Percentiles rank a stretch among this genome's conserved stretches.
phyloP scores from a whole-genome alignment of 2,888 invertebrate genomes.

The Leptinotarsa peninsularis region DNA sequence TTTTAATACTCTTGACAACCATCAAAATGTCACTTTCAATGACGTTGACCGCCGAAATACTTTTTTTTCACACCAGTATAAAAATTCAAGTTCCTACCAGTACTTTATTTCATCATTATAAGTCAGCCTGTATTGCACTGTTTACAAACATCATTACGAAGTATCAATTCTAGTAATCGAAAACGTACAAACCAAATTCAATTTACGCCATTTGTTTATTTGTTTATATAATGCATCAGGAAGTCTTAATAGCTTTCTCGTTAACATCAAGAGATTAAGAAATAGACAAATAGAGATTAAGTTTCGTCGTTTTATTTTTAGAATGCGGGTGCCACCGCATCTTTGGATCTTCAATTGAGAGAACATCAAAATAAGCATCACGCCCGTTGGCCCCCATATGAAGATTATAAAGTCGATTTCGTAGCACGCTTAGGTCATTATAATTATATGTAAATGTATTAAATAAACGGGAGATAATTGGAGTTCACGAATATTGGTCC shows the following conservation, averaged over 20 bases:
- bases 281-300: constrained; percentile 6
- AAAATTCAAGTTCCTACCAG: too few species aligned
- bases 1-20: too few species aligned
- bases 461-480: not conserved
- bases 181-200: too few species aligned
- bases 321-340: constrained; percentile 17
- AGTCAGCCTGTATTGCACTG: too few species aligned
- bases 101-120: too few species aligned
- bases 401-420: constrained; percentile 19
- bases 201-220: not conserved
- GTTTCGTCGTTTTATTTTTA: constrained; percentile 10
- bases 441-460: not conserved
- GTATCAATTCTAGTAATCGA: too few species aligned
- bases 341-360: constrained; percentile 10
- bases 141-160: too few species aligned
- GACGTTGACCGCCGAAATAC: too few species aligned
- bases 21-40: too few species aligned
- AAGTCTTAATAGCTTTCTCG: not conserved
- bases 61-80: too few species aligned
- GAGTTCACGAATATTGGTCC: not conserved
- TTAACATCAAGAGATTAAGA: not conserved
- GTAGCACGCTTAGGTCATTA: constrained; percentile 15
- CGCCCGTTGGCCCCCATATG: constrained; percentile 28
- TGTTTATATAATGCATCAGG: not conserved
- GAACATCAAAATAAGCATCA: constrained; percentile 4